Conservation (phyloP, 2,797 vertebrate species). For the Mycteria americana region DNA sequence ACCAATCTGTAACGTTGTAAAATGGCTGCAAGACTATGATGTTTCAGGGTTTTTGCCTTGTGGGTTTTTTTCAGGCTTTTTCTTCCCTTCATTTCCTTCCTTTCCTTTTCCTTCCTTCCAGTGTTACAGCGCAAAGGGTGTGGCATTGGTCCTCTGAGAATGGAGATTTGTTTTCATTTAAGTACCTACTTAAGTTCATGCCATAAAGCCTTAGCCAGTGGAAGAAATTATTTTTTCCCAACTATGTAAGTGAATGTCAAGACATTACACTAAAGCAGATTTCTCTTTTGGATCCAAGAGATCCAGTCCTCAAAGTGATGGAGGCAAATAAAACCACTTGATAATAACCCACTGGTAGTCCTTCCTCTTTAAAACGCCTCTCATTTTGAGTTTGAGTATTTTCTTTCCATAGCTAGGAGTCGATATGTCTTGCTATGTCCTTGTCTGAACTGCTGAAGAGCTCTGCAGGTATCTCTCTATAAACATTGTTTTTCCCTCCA, state of each 20-base stretch:
- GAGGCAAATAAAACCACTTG: not conserved
- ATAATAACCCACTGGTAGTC: not conserved
- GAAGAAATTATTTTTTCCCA: not conserved
- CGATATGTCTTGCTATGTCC: accelerated
- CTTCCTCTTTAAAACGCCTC: not conserved
- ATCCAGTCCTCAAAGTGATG: not conserved
- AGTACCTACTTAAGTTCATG: not conserved
- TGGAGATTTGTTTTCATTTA: not conserved
- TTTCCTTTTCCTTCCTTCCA: not conserved
- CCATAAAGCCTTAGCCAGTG: not conserved
- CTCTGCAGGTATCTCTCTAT: not conserved
- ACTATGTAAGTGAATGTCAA: not conserved
- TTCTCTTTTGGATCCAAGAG: not conserved
- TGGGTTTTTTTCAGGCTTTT: not conserved
- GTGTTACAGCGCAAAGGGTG: not conserved
- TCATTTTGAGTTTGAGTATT: not conserved
- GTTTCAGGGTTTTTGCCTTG: not conserved
- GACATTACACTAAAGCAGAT: not conserved
- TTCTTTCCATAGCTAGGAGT: not conserved
- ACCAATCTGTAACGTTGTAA: not conserved
- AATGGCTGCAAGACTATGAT: not conserved
- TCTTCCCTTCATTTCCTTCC: not conserved
- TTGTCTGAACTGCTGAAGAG: not conserved
- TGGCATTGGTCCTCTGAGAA: not conserved
- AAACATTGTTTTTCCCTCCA: not conserved